These are phyloP conservation scores for Porites rus DNA, from an alignment of 92 coral and sea anemone genomes.

Conservation along the genomic window DNA sequence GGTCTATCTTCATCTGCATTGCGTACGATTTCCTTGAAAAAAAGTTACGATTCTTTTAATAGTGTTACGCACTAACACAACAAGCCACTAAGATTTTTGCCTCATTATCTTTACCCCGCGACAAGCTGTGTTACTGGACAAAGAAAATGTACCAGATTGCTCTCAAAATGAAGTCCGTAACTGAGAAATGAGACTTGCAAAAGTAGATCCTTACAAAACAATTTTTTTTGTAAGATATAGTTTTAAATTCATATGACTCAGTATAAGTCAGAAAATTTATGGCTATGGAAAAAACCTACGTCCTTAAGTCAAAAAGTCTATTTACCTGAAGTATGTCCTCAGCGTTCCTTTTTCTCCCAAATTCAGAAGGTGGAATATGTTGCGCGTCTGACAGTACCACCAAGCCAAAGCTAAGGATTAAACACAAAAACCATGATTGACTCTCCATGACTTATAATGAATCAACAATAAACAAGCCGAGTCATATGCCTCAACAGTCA, in stretches of 20 bases:
- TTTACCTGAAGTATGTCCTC: not conserved
- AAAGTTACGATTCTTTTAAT: not conserved
- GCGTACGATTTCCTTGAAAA: not conserved
- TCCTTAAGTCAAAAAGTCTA: not conserved
- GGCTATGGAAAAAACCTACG: not conserved
- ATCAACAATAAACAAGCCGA: not conserved
- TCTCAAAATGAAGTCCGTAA: too few relatives aligned
- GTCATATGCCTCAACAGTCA: not conserved
- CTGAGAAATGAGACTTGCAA: too few relatives aligned
- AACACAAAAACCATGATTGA: not conserved
- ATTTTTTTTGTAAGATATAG: too few relatives aligned
- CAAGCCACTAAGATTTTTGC: too few relatives aligned
- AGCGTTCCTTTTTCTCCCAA: not conserved
- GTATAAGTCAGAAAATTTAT: too few relatives aligned
- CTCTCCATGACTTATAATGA: not conserved
- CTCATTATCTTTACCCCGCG: too few relatives aligned
- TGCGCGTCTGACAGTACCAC: not conserved
- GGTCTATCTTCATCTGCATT: not conserved
- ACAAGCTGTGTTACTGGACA: too few relatives aligned
- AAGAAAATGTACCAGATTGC: too few relatives aligned
- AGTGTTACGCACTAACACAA: too few relatives aligned
- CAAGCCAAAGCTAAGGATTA: not conserved
- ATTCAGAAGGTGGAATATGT: not conserved
- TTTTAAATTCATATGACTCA: too few relatives aligned
- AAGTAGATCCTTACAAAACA: too few relatives aligned